Evolutionary conservation across 2,888 invertebrate genomes (phyloP), one percentile per base, ranked within the genome.

Genomic region (Agonopterix arenella): DNA sequence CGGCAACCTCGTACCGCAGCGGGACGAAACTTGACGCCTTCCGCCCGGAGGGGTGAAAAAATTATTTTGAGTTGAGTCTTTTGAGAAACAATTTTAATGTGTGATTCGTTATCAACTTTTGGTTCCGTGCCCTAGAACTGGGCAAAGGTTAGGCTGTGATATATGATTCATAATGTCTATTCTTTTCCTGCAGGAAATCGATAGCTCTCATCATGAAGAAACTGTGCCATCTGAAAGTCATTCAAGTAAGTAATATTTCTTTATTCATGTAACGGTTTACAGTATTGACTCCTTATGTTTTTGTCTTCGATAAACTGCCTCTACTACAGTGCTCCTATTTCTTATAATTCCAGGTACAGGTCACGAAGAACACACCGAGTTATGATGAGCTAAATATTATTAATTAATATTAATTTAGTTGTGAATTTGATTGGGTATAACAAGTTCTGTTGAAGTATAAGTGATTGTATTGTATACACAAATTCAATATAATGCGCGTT

Each of bases 351-450:
- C 84, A 88, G 86, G 66, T 57, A 66, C 68, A 58, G 56, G 63
- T 45, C 72, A 73, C 47, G 70, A 66, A 28, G 53, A 73, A 51
- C 88, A 82, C 62, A 75, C 75, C 9, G 88, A 89, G 72, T 84
- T 89, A 86, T 89, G 84, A 88, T 84, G 71, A 73, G 66, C 63
- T 72, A 70, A 66, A 64, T 61, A 47, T 50, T 61, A 47, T 50
- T 56, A 45, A 28, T 5, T 55, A 56, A 57, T 60, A 44, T 49
- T 50, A 56, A 55, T 52, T 54, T 57, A 57, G 57, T 28, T 28
- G 28, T 28, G 28, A 28, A 28, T 28, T 28, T 28, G 7, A 28
- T 28, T 28, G 28, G 28, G 28, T 28, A 28, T 28, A 28, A 28
- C 5, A 28, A 28, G 28, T 28, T 28, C 28, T 28, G 28, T 28